These are phyloP conservation scores for Xerus inauris DNA, from an alignment of 2,113 vertebrate genomes.

Conservation along the genomic window DNA sequence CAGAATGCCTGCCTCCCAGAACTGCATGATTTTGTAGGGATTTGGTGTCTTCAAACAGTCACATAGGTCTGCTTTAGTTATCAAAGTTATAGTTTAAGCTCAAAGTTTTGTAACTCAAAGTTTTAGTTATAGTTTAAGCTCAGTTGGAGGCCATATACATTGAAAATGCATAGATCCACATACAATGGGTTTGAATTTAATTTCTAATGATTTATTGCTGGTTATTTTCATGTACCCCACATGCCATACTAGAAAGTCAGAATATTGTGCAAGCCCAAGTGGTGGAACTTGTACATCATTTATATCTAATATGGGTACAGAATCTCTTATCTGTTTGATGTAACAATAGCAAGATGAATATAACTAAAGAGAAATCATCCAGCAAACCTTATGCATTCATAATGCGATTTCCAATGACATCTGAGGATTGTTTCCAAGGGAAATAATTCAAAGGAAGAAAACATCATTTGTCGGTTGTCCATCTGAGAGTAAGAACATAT, in stretches of 20 bases:
- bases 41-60: conserved; percentile 23
- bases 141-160: conserved; percentile 44
- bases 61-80: background rate
- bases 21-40: background rate
- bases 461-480: background rate
- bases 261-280: conserved; percentile 60
- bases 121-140: no score
- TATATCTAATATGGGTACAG: background rate
- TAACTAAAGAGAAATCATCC: conserved; percentile 31
- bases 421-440: background rate
- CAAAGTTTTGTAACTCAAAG: no score
- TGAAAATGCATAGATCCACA: conserved; percentile 67
- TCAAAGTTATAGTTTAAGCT: no score
- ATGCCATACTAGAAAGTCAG: conserved; percentile 65
- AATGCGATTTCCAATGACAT: background rate
- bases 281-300: conserved; percentile 42
- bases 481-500: background rate
- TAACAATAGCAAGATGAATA: background rate
- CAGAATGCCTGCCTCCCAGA: background rate
- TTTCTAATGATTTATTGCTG: conserved; percentile 73
- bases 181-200: conserved; percentile 67
- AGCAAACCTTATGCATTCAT: background rate
- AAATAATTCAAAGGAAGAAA: conserved; percentile 33
- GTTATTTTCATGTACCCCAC: conserved; percentile 70
- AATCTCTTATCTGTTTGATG: conserved; percentile 7